phyloP scores from a whole-genome alignment of 64 coral and sea anemone species.

The Dendrophyllia cribrosa region DNA sequence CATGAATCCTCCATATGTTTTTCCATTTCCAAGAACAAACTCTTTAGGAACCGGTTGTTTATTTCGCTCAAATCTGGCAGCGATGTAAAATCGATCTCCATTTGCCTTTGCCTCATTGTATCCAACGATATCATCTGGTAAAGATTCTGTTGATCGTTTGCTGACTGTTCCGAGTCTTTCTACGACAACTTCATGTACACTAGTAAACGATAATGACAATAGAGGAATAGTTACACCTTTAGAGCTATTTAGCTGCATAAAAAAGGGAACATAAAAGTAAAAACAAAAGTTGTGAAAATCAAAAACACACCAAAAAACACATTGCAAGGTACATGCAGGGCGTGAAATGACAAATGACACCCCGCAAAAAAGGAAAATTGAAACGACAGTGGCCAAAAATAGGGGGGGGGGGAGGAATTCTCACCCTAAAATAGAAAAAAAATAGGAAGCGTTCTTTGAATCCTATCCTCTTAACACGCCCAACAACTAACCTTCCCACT shows the following conservation, averaged over 20 bases:
- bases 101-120: conserved; percentile 19
- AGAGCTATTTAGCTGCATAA: no score
- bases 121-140: conserved; percentile 12
- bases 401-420: no score
- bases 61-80: conserved; percentile 36
- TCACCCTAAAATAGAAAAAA: no score
- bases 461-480: no score
- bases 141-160: neutral
- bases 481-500: no score
- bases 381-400: no score
- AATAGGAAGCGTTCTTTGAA: no score
- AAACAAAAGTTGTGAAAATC: no score
- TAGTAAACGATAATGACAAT: neutral
- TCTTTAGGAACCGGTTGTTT: neutral
- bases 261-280: neutral
- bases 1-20: conserved; percentile 25
- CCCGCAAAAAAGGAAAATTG: no score
- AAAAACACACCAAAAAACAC: no score
- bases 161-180: conserved; percentile 11
- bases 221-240: neutral
- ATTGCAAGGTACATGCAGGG: no score
- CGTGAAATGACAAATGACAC: no score
- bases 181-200: conserved; percentile 59
- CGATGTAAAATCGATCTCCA: conserved; percentile 46
- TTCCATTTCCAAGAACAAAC: conserved; percentile 56